Conservation (phyloP, 2,113 vertebrate species). For the Ceuthmochares aereus region DNA sequence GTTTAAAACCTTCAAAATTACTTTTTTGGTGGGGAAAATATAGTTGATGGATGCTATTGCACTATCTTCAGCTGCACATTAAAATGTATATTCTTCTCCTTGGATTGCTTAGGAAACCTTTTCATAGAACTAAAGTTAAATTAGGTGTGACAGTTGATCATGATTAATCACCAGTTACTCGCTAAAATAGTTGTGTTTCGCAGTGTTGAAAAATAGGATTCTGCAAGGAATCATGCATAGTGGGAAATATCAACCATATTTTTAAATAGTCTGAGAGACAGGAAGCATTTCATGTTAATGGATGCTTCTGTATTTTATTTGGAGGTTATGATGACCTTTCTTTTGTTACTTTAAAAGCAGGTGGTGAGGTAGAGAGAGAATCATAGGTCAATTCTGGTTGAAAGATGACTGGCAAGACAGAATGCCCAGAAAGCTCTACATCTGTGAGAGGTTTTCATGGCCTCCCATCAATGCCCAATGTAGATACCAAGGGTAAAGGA, state of each 20-base stretch:
- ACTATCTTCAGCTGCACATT: conserved; percentile 41
- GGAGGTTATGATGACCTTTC: conserved; percentile 19
- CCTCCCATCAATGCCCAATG: neutral
- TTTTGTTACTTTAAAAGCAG: neutral
- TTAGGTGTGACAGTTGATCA: conserved; percentile 62
- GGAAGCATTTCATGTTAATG: neutral
- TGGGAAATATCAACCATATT: conserved; percentile 15
- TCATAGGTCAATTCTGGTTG: neutral
- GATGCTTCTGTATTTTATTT: neutral
- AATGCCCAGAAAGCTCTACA: neutral
- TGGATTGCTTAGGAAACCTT: conserved; percentile 34
- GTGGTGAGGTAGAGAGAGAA: neutral
- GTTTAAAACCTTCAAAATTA: conserved; percentile 28
- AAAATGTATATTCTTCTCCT: conserved; percentile 68
- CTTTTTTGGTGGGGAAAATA: conserved; percentile 28
- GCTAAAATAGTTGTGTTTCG: conserved; percentile 34
- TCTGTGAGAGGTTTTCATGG: neutral
- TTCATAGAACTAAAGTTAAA: conserved; percentile 63
- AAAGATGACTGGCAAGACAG: neutral
- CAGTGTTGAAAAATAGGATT: conserved; percentile 41
- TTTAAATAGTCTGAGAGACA: neutral
- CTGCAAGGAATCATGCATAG: neutral
- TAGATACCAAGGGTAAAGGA: neutral
- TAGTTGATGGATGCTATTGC: neutral
- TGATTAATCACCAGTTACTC: conserved; percentile 64